Evolutionary conservation across 30 jellyfish, hydroid and myxozoan species (phyloP).

Genomic region (Euphysa ruthae): DNA sequence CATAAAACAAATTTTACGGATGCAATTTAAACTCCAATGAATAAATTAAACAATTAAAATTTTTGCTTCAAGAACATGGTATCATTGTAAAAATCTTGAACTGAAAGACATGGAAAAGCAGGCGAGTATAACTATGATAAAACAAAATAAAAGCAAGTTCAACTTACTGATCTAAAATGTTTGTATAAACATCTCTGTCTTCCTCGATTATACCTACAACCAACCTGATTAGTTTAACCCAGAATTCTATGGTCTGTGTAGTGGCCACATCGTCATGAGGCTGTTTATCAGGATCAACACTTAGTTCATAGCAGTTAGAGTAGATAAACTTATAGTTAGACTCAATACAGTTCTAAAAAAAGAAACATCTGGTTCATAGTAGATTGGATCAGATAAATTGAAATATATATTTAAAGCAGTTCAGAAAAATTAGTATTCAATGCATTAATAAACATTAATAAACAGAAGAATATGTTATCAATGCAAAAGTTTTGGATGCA

Average conservation of each 20-base stretch:
- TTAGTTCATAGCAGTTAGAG: constrained; percentile 59
- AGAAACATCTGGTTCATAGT: background rate
- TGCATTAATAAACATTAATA: background rate
- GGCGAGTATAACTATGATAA: too few species aligned
- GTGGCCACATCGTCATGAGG: constrained; percentile 23
- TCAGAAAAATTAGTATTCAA: background rate
- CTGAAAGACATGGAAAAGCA: too few species aligned
- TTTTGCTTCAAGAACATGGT: too few species aligned
- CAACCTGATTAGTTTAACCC: constrained; percentile 76
- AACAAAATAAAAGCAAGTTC: background rate
- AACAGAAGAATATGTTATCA: too few species aligned
- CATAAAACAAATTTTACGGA: too few species aligned
- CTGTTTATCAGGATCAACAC: constrained; percentile 44
- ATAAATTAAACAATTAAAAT: too few species aligned
- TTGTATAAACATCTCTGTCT: constrained; percentile 74
- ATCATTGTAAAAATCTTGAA: too few species aligned
- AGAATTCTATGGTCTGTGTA: constrained; percentile 51
- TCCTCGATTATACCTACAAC: constrained; percentile 88
- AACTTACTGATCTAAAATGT: constrained; percentile 74
- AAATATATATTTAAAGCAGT: background rate
- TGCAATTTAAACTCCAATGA: too few species aligned
- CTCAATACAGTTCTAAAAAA: constrained; percentile 64
- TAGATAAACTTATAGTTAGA: constrained; percentile 68
- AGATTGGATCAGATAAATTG: too few species aligned
- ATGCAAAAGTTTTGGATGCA: too few species aligned